A percentile compares a stretch with the other conserved stretches of the same genome.
These are phyloP conservation scores for Dicyrtoma fusca DNA, from an alignment of 2,888 invertebrate genomes.

Conservation along the genomic window DNA sequence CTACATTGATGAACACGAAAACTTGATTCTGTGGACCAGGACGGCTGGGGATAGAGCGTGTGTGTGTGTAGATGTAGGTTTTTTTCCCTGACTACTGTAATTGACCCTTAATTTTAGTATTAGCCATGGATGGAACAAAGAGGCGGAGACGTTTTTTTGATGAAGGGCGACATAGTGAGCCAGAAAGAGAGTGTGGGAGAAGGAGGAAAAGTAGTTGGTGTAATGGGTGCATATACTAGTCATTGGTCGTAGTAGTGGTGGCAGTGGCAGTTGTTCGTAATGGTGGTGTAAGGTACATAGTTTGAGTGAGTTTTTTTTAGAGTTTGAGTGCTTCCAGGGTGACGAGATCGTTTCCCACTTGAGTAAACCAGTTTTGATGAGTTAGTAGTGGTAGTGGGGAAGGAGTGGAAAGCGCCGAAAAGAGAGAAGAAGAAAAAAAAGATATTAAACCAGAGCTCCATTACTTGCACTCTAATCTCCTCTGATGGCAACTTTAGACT, in stretches of 20 bases:
- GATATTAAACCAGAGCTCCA: slow-evolving; percentile 35
- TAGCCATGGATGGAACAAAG: slow-evolving; percentile 29
- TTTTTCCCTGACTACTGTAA: background rate
- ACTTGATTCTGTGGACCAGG: too few relatives aligned
- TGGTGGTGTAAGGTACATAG: too few relatives aligned
- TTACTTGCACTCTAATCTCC: slow-evolving; percentile 36
- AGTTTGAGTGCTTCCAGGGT: slow-evolving; percentile 16
- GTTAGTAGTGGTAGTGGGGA: slow-evolving; percentile 3
- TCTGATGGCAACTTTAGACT: slow-evolving; percentile 33
- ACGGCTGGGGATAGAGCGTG: too few relatives aligned
- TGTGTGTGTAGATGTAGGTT: too few relatives aligned
- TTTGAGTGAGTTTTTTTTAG: background rate
- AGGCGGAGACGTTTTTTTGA: slow-evolving; percentile 6
- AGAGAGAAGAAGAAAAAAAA: slow-evolving; percentile 26
- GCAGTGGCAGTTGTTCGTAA: too few relatives aligned
- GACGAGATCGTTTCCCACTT: slow-evolving; percentile 33
- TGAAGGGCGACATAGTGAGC: slow-evolving; percentile 13
- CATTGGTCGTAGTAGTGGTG: too few relatives aligned
- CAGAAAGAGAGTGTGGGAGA: slow-evolving; percentile 32
- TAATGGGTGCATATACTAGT: too few relatives aligned
- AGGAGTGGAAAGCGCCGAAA: slow-evolving; percentile 27
- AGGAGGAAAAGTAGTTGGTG: slow-evolving; percentile 9
- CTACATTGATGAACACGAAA: too few relatives aligned
- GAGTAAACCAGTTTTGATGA: slow-evolving; percentile 29
- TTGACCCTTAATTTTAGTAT: slow-evolving; percentile 18